These are phyloP conservation scores for Anadara kagoshimensis DNA, from an alignment of 1,140 invertebrate genomes.

Conservation along the genomic window DNA sequence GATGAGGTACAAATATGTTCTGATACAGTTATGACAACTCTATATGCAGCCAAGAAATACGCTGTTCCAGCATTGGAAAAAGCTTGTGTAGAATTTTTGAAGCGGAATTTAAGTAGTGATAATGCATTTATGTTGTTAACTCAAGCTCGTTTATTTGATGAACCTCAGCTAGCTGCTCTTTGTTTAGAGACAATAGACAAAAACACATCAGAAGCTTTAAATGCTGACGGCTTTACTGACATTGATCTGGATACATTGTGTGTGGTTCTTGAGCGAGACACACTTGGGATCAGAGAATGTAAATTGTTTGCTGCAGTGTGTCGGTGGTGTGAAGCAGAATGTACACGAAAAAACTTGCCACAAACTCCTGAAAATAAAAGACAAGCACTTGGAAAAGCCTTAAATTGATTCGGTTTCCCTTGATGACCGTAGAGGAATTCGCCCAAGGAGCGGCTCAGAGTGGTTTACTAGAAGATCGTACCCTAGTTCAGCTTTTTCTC, in stretches of 20 bases:
- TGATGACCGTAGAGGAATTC: constrained; percentile 93
- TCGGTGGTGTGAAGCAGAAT: constrained; percentile 89
- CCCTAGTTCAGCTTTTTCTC: constrained; percentile 86
- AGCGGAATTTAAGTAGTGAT: constrained; percentile 85
- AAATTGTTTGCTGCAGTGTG: constrained; percentile 84
- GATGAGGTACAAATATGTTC: constrained; percentile 91
- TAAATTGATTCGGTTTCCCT: constrained; percentile 87
- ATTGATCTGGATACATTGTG: constrained; percentile 89
- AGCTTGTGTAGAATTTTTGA: constrained; percentile 89
- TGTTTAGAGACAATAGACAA: constrained; percentile 92
- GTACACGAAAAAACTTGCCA: constrained; percentile 80
- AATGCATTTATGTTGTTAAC: constrained; percentile 91
- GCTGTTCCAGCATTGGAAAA: constrained; percentile 87
- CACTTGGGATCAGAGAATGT: constrained; percentile 86
- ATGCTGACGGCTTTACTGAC: constrained; percentile 90
- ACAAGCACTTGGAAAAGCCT: constrained; percentile 80
- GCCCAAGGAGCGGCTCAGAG: constrained; percentile 83
- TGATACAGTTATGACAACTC: constrained; percentile 90
- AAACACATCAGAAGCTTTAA: constrained; percentile 86
- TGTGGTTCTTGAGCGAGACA: constrained; percentile 87
- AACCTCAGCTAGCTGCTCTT: constrained; percentile 84
- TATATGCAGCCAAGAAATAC: constrained; percentile 92
- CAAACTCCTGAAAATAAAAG: constrained; percentile 84
- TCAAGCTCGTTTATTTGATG: constrained; percentile 87
- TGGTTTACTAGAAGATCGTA: constrained; percentile 84